phyloP scores from a whole-genome alignment of 2,888 invertebrate genomes.

The Drosophila parthenogenetica region DNA sequence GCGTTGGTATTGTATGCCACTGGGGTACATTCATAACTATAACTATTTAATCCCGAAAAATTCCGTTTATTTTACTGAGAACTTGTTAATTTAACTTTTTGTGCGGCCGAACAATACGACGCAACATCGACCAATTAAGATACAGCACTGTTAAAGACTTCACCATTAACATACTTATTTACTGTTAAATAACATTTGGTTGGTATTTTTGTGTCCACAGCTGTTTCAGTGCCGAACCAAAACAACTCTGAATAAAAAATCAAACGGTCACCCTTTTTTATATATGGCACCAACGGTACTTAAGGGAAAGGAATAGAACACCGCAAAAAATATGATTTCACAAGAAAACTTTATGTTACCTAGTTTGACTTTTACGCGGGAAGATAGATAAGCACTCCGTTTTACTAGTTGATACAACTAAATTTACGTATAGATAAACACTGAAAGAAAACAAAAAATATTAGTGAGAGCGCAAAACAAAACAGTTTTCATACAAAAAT shows the following conservation, averaged over 20 bases:
- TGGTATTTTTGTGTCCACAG: constrained; percentile 26
- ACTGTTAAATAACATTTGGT: neutral
- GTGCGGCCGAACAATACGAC: constrained; percentile 59
- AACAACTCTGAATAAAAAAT: neutral
- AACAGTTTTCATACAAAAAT: too few relatives aligned
- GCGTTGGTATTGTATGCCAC: constrained; percentile 84
- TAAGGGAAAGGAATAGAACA: too few relatives aligned
- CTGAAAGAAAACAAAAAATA: too few relatives aligned
- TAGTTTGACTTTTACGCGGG: too few relatives aligned
- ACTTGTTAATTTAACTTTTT: constrained; percentile 55
- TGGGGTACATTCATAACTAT: constrained; percentile 76
- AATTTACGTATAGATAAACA: too few relatives aligned
- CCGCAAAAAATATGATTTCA: too few relatives aligned
- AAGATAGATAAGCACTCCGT: too few relatives aligned
- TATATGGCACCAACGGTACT: neutral
- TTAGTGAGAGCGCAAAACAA: too few relatives aligned
- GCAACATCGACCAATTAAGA: constrained; percentile 64
- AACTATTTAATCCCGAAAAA: constrained; percentile 58
- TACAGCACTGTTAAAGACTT: constrained; percentile 40
- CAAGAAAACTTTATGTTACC: too few relatives aligned
- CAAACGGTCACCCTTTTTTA: neutral
- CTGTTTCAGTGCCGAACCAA: neutral
- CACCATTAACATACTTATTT: constrained; percentile 6
- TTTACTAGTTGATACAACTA: too few relatives aligned
- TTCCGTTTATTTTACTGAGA: constrained; percentile 46